phyloP scores from a whole-genome alignment of 2,888 invertebrate genomes.

The Folsomia manolachei region DNA sequence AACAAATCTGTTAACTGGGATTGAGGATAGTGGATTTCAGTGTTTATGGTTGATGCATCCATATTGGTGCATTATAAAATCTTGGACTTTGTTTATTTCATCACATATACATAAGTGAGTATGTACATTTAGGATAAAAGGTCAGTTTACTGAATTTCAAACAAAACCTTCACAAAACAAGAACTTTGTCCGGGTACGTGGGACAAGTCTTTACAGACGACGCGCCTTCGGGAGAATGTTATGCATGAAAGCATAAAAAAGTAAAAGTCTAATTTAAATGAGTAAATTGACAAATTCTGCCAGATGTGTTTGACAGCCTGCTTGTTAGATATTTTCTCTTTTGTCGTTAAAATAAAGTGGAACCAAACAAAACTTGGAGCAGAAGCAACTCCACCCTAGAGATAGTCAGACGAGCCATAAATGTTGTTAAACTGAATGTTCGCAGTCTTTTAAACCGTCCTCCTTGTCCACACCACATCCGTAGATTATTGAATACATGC shows the following conservation, averaged over 20 bases:
- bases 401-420: too few relatives aligned
- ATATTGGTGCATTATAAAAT: background rate
- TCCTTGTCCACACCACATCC: too few relatives aligned
- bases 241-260: too few relatives aligned
- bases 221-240: too few relatives aligned
- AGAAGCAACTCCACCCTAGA: background rate
- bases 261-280: slow-evolving; percentile 17
- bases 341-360: background rate
- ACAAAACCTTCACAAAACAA: background rate
- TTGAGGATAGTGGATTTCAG: background rate
- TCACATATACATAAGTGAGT: background rate
- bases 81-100: too few relatives aligned
- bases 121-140: too few relatives aligned
- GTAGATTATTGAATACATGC: too few relatives aligned
- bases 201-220: too few relatives aligned
- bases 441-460: background rate
- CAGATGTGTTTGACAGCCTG: slow-evolving; percentile 16
- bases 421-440: background rate
- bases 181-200: background rate
- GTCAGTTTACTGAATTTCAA: background rate
- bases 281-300: slow-evolving; percentile 15
- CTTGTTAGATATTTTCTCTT: background rate
- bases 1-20: background rate
- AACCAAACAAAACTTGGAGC: too few relatives aligned
- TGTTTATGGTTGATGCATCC: background rate